Conservation (phyloP, 2,113 vertebrate species). For the Lipophrys pholis region DNA sequence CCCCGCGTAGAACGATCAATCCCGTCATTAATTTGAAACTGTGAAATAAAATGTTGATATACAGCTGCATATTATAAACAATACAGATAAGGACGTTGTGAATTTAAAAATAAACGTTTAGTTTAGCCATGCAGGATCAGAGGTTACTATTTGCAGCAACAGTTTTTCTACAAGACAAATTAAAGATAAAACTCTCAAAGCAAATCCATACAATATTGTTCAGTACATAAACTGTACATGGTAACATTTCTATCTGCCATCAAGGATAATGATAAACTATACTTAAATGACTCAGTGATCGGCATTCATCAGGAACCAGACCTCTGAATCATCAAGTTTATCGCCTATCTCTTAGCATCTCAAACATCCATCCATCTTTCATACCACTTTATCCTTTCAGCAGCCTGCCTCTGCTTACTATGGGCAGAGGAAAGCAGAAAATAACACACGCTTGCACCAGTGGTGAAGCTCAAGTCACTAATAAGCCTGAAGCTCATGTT, state of each 20-base stretch:
- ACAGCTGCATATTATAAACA: neutral
- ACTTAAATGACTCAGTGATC: neutral
- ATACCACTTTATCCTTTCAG: too few species aligned
- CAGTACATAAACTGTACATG: neutral
- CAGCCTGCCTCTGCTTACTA: too few species aligned
- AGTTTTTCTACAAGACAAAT: neutral
- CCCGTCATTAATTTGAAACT: neutral
- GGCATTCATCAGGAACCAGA: neutral
- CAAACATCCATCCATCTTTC: neutral
- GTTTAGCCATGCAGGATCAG: neutral
- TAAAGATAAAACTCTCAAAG: neutral
- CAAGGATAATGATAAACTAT: constrained; percentile 1
- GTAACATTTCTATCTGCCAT: neutral
- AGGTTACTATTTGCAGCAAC: neutral
- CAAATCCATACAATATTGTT: neutral
- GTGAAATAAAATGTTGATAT: neutral
- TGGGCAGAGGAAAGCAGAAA: too few species aligned
- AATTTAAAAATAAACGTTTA: neutral
- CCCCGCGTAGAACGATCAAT: too few species aligned
- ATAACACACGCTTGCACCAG: too few species aligned
- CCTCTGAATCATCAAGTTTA: neutral
- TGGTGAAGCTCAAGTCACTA: too few species aligned
- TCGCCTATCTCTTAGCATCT: neutral
- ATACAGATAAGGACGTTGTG: neutral
- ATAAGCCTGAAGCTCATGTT: too few species aligned